Conservation (phyloP, 2,113 vertebrate species). For the Corapipo altera region DNA sequence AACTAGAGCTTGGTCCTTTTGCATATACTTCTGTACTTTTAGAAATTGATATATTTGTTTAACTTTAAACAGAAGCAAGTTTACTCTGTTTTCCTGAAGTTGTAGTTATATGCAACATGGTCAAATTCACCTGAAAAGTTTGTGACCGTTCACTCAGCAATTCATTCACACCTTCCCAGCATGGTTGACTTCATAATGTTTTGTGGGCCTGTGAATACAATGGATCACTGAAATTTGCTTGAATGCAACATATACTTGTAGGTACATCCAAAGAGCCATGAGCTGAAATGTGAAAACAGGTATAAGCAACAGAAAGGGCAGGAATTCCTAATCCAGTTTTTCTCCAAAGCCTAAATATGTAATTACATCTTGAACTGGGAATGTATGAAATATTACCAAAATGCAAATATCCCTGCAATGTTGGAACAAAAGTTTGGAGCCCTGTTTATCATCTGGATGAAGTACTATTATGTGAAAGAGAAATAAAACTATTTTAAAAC, state of each 20-base stretch:
- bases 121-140: neutral
- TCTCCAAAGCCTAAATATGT: neutral
- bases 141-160: neutral
- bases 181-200: neutral
- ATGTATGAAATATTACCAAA: neutral
- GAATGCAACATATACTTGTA: neutral
- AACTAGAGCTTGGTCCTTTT: constrained; percentile 21
- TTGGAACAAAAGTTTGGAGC: neutral
- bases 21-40: neutral
- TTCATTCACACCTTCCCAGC: neutral
- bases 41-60: neutral
- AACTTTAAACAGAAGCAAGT: neutral
- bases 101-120: neutral
- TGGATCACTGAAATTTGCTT: neutral
- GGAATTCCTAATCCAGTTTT: neutral
- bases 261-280: neutral
- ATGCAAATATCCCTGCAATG: neutral
- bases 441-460: neutral
- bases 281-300: neutral
- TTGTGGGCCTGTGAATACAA: neutral
- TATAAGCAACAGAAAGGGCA: neutral
- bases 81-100: neutral
- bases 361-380: neutral
- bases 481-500: neutral
- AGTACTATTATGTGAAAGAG: neutral